A percentile compares a stretch with the other conserved stretches of the same genome.
Evolutionary conservation across 2,797 vertebrate species (phyloP).

Genomic region (Catharus ustulatus): DNA sequence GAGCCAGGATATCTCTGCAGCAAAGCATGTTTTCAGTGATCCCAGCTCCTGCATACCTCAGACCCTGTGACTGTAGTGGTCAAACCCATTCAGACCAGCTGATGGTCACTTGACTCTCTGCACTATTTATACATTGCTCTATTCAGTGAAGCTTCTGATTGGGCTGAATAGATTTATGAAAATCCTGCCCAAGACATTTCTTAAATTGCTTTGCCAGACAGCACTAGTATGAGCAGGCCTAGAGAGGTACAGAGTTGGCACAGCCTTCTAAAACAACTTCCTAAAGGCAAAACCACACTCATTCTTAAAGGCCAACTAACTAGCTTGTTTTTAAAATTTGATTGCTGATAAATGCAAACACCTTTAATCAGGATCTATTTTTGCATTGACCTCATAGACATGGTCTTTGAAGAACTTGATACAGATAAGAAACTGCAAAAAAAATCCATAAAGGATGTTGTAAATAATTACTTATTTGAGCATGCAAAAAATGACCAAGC

Average conservation of each 20-base stretch:
- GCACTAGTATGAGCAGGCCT: conserved; percentile 77
- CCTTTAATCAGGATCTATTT: conserved; percentile 51
- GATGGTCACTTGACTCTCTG: conserved; percentile 90
- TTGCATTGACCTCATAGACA: conserved; percentile 1
- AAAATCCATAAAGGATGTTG: not conserved
- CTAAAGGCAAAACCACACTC: conserved; percentile 71
- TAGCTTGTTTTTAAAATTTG: conserved; percentile 57
- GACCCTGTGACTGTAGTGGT: conserved; percentile 86
- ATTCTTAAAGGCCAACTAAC: conserved; percentile 67
- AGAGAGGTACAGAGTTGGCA: conserved; percentile 69
- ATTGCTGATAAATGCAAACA: conserved; percentile 50
- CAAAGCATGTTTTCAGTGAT: conserved; percentile 57
- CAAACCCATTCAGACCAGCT: conserved; percentile 85
- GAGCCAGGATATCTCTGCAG: conserved; percentile 50
- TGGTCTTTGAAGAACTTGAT: not conserved
- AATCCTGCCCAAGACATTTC: conserved; percentile 69
- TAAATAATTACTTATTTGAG: not conserved
- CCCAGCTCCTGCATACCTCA: conserved; percentile 83
- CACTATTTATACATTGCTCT: conserved; percentile 84
- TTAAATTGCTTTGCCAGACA: conserved; percentile 67
- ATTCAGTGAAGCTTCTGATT: conserved; percentile 69
- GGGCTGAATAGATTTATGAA: conserved; percentile 66
- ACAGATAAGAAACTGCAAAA: not conserved
- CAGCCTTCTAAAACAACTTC: conserved; percentile 66
- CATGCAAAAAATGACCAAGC: not conserved